Evolutionary conservation across 2,113 vertebrate species (phyloP), one percentile per base, ranked within the genome.

Genomic region (Amphilophus citrinellus): DNA sequence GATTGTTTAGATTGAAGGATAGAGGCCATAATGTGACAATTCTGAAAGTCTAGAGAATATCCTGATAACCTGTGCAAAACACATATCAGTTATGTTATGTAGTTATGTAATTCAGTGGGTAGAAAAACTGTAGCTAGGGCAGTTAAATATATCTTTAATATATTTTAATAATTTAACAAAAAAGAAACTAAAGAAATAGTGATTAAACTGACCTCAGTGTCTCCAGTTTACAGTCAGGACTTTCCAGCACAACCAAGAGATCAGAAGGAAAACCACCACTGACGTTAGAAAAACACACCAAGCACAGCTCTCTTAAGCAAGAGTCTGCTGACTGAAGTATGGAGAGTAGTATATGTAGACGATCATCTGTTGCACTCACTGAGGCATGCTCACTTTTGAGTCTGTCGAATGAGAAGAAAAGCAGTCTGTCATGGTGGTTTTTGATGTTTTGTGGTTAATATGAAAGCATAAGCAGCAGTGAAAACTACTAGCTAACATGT

Each of bases 141-240:
- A 32, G 30, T 32, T 32, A 32, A 32, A 9, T 4, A 17, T 22
- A 24, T 59, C 15, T 2, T n/a, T n/a, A n/a, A n/a, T 2, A 42
- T 5, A 42, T 65, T n/a, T 37, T 37, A 37, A 32, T 32, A 32
- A 32, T 3, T 32, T 32, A 32, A 32, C 30, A 32, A 32, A 32
- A 32, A 32, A 32, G 4, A 3, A 3, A 3, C 3, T 32, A 63
- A 22, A 39, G 2, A n/a, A 2, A 22, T 63, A 32, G 30, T 63
- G 2, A 63, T 27, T 11, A n/a, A 39, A 47, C 73, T 77, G 32
- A 83, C 82, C 82, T 84, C 73, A 84, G 53, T 44, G 39, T 77
- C 53, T 77, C 37, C 39, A 84, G 75, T 60, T 77, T 77, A 68
- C 82, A 77, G 53, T 32, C 24, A 47, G 75, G 39, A 15, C 27